phyloP scores from a whole-genome alignment of 1,140 invertebrate genomes.

The Papilio glaucus region DNA sequence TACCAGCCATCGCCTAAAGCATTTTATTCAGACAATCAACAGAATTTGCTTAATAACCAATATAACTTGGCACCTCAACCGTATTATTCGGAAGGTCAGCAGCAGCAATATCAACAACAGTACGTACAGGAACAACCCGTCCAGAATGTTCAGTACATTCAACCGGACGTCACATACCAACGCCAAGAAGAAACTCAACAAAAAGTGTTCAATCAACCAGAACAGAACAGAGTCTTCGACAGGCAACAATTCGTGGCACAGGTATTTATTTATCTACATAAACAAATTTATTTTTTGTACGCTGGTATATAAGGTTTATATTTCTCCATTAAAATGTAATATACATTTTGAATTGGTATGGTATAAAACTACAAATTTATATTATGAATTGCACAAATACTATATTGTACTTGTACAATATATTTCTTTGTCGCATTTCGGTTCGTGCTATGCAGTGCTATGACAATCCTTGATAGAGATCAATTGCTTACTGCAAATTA shows the following conservation, averaged over 20 bases:
- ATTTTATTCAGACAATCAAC: conserved; percentile 20
- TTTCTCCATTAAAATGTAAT: conserved; percentile 25
- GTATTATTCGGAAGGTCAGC: conserved; percentile 29
- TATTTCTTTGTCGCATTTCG: too few relatives aligned
- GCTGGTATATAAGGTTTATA: conserved; percentile 12
- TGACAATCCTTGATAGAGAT: too few relatives aligned
- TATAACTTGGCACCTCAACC: conserved; percentile 45
- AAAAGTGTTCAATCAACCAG: conserved; percentile 42
- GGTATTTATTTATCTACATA: conserved; percentile 38
- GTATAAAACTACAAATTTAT: too few relatives aligned
- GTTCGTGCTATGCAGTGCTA: too few relatives aligned
- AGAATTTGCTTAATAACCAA: conserved; percentile 9
- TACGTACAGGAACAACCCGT: conserved; percentile 43
- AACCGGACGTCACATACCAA: conserved; percentile 43
- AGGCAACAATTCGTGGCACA: conserved; percentile 42
- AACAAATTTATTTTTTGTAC: neutral
- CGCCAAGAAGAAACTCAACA: conserved; percentile 42
- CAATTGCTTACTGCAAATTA: too few relatives aligned
- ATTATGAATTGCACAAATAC: too few relatives aligned
- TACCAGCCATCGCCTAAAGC: conserved; percentile 14
- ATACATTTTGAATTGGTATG: neutral
- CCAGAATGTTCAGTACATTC: conserved; percentile 35
- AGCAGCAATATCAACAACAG: conserved; percentile 44
- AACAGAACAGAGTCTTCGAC: conserved; percentile 43
- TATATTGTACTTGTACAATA: too few relatives aligned